Conservation (phyloP, 2,797 vertebrate genomes). For the Rhynchotus rufescens region DNA sequence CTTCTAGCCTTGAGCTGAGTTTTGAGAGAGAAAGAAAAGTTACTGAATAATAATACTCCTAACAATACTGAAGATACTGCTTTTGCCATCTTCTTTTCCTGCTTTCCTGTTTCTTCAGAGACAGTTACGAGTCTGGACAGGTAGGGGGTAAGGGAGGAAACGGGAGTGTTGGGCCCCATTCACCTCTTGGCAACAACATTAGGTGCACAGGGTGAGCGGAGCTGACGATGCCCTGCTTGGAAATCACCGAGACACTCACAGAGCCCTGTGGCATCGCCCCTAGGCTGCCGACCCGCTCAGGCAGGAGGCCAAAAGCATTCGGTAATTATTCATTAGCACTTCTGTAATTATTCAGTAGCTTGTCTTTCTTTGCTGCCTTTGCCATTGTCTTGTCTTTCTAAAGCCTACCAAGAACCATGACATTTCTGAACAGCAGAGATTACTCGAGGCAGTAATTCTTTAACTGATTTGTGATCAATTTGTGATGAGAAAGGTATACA, state of each 20-base stretch:
- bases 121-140: background rate
- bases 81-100: slow-evolving; percentile 5
- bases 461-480: background rate
- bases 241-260: background rate
- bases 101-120: background rate
- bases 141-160: background rate
- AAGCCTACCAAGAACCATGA: background rate
- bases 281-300: background rate
- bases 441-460: background rate
- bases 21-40: background rate
- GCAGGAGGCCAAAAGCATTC: background rate
- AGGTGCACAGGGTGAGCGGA: background rate
- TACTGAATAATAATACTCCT: background rate
- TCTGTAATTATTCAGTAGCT: background rate
- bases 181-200: background rate
- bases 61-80: background rate
- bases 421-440: background rate
- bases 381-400: background rate
- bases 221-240: background rate
- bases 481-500: background rate
- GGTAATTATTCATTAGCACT: background rate
- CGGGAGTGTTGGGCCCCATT: background rate
- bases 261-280: background rate
- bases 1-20: background rate
- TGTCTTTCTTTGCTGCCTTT: background rate